Base-by-base conservation (phyloP, 2,888 invertebrate species). In the Dermolepida albohirtum region DNA sequence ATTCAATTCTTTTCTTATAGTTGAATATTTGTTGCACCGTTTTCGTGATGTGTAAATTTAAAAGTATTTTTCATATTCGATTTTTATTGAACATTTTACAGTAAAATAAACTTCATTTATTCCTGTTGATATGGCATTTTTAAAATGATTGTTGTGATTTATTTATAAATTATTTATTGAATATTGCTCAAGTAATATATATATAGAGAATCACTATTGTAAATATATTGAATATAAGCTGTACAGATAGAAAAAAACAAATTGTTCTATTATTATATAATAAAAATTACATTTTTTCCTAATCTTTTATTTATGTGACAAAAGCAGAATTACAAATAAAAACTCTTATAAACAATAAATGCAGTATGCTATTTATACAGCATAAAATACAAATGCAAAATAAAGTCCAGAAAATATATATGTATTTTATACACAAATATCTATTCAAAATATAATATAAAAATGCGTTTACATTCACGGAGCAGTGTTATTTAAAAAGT, bases 131-230 rank as follows among this genome's bases (percentile, higher is more conserved):
- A 50, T 27, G 8, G 44, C 34, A 59, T 40, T 44, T 44, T 64
- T 39, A 41, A 64, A 62, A 52, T 67, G 62, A 59, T 27, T 67
- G 50, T 57, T 34, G 41, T 39, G 49, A 66, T 39, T 67, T 55
- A 44, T 59, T 67, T 62, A 57, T 63, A 67, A 50, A 34, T 67
- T 59, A 67, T 59, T 67, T 67, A 51, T 67, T 17, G 43, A 63
- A 51, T 14, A 62, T 62, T 67, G 47, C 51, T 67, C 57, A 62
- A 57, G 12, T 41, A 59, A 55, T 50, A 43, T 62, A 49, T 34
- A 34, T 34, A 34, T 8, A 34, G 34, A 34, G 10, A 43, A 47
- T 66, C 41, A 62, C 49, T 50, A 40, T 29, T 62, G 59, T 55
- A 47, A 55, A 55, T 66, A 66, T 14, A 44, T 11, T 39, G 39